A percentile compares a stretch with the other conserved stretches of the same genome.
These are phyloP conservation scores for Stegana nigrithorax DNA, from an alignment of 2,888 invertebrate species.

Conservation along the genomic window DNA sequence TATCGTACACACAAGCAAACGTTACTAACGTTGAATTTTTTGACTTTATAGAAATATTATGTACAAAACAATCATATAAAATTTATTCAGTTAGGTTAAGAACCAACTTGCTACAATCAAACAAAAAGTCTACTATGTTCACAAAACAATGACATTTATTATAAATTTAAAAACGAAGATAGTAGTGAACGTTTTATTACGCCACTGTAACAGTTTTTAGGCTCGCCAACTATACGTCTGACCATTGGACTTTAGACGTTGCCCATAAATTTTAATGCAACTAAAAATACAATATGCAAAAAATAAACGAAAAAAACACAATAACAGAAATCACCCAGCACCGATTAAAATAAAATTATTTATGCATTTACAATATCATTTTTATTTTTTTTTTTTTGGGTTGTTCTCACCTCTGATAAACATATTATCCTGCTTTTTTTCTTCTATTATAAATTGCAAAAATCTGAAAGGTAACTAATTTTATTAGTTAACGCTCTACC, in stretches of 20 bases:
- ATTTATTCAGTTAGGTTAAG: too few species aligned
- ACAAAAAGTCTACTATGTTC: too few species aligned
- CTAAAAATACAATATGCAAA: constrained; percentile 29
- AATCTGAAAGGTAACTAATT: background rate
- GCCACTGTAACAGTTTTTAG: background rate
- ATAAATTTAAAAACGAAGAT: too few species aligned
- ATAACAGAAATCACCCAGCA: background rate
- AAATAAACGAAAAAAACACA: constrained; percentile 31
- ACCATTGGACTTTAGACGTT: constrained; percentile 57
- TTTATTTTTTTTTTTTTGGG: background rate
- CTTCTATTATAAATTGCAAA: background rate
- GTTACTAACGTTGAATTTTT: too few species aligned
- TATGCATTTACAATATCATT: background rate
- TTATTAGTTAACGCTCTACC: too few species aligned
- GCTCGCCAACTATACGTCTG: constrained; percentile 44
- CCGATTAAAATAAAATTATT: background rate
- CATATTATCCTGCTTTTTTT: background rate
- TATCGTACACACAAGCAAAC: too few species aligned
- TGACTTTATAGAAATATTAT: too few species aligned
- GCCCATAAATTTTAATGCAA: constrained; percentile 52
- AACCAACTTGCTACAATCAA: too few species aligned
- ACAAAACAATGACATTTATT: background rate
- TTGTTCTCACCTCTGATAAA: background rate
- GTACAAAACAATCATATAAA: too few species aligned
- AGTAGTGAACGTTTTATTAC: too few species aligned